phyloP scores from a whole-genome alignment of 1,140 invertebrate genomes.

The Phymastichus coffea region DNA sequence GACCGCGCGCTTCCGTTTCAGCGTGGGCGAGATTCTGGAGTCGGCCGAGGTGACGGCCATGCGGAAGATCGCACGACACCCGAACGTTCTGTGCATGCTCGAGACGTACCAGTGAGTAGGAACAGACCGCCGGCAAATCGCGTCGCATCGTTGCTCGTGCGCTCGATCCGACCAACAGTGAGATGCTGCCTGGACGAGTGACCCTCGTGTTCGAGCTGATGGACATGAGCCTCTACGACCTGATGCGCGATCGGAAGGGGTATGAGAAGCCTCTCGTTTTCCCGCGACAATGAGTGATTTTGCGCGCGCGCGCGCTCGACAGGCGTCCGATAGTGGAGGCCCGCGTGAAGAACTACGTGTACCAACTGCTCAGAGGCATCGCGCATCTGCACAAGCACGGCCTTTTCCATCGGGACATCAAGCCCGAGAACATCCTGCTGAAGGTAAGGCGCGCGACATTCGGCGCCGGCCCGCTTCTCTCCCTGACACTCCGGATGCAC shows the following conservation, averaged over 20 bases:
- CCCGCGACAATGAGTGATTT: too few relatives aligned
- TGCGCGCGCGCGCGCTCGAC: not conserved
- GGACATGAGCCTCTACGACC: constrained; percentile 71
- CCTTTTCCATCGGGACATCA: constrained; percentile 70
- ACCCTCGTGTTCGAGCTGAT: constrained; percentile 68
- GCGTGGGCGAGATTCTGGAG: constrained; percentile 59
- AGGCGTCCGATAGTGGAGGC: constrained; percentile 50
- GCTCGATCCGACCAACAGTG: too few relatives aligned
- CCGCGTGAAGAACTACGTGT: constrained; percentile 54
- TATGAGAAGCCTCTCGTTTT: too few relatives aligned
- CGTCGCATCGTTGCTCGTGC: too few relatives aligned
- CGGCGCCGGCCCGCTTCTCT: not conserved
- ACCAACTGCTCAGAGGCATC: constrained; percentile 61
- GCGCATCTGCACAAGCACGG: constrained; percentile 63
- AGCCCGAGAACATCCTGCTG: constrained; percentile 71
- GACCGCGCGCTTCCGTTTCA: constrained; percentile 46
- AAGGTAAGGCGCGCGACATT: constrained; percentile 41
- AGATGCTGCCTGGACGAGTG: constrained; percentile 57
- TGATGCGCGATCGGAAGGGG: constrained; percentile 58
- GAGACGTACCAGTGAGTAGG: constrained; percentile 65
- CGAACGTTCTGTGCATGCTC: constrained; percentile 64
- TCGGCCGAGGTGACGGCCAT: constrained; percentile 65
- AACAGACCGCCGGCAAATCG: too few relatives aligned
- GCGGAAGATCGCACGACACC: constrained; percentile 60
- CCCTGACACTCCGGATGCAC: not conserved